Evolutionary conservation across 2,113 vertebrate species (phyloP).

Genomic region (Chionodraco myersi): DNA sequence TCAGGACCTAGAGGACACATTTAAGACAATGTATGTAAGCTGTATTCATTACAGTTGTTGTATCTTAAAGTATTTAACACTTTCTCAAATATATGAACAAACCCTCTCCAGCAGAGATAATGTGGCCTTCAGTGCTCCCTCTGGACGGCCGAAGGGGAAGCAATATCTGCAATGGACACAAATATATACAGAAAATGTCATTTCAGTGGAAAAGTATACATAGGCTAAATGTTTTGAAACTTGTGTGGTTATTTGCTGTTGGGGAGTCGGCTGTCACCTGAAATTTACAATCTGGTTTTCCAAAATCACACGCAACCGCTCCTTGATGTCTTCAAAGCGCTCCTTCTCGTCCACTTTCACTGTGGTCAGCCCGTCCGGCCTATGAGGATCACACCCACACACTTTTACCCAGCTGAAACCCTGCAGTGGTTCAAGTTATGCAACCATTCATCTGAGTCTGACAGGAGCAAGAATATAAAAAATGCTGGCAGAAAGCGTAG

Average conservation of each 20-base stretch:
- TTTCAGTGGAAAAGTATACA: not conserved
- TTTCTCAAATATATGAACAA: slow-evolving; percentile 69
- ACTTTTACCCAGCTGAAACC: slow-evolving; percentile 35
- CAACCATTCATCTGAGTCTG: slow-evolving; percentile 30
- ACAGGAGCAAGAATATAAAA: not conserved
- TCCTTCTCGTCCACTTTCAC: slow-evolving; percentile 99
- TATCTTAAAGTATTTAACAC: not conserved
- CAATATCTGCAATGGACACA: slow-evolving; percentile 88
- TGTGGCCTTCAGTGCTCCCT: slow-evolving; percentile 98
- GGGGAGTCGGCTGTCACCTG: slow-evolving; percentile 84
- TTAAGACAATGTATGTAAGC: slow-evolving; percentile 13
- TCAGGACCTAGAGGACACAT: slow-evolving; percentile 89
- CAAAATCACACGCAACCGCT: slow-evolving; percentile 94
- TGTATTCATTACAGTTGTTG: slow-evolving; percentile 5
- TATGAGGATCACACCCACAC: slow-evolving; percentile 73
- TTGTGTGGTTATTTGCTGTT: slow-evolving; percentile 11
- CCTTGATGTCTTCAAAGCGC: slow-evolving; percentile 98
- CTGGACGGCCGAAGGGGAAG: slow-evolving; percentile 98
- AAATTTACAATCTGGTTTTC: slow-evolving; percentile 99
- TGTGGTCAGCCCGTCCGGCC: slow-evolving; percentile 97
- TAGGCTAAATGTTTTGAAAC: not conserved
- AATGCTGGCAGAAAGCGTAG: slow-evolving; percentile 21
- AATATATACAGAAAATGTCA: slow-evolving; percentile 24
- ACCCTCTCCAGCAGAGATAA: slow-evolving; percentile 98
- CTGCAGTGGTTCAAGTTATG: slow-evolving; percentile 27